Evolutionary conservation across 2,888 invertebrate species (phyloP).

Genomic region (Colostygia pectinataria): DNA sequence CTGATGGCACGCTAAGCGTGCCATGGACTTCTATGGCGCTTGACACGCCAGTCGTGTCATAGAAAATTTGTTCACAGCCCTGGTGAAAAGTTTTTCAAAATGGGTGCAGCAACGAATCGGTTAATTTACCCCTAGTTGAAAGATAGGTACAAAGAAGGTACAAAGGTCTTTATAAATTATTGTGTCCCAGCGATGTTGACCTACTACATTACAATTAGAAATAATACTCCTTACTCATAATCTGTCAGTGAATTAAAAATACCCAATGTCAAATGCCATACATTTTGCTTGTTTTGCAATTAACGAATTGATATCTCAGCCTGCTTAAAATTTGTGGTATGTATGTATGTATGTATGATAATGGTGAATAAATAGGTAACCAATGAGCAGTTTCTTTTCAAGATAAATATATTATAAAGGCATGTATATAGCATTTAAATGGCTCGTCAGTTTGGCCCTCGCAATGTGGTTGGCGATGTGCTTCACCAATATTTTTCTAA

Average conservation of each 20-base stretch:
- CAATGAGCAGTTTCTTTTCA: constrained; percentile 13
- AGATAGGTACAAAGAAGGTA: too few species aligned
- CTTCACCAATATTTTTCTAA: constrained; percentile 45
- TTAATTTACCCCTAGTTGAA: too few species aligned
- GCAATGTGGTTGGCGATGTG: constrained; percentile 68
- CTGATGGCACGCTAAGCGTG: too few species aligned
- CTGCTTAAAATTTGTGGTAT: constrained; percentile 21
- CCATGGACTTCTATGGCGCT: too few species aligned
- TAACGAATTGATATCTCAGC: constrained; percentile 5
- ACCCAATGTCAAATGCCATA: constrained; percentile 13
- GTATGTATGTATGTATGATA: constrained; percentile 12
- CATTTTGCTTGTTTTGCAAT: constrained; percentile 12
- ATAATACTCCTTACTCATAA: too few species aligned
- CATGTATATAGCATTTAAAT: constrained; percentile 76
- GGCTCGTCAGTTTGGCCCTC: constrained; percentile 59
- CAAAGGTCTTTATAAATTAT: too few species aligned
- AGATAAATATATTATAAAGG: constrained; percentile 16
- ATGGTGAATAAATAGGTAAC: constrained; percentile 12
- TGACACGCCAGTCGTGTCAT: too few species aligned
- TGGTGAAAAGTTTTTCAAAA: too few species aligned
- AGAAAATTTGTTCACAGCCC: too few species aligned
- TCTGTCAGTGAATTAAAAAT: constrained; percentile 5
- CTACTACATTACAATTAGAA: too few species aligned
- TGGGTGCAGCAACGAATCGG: too few species aligned
- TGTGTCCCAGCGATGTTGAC: too few species aligned